Base-by-base conservation (phyloP, 2,888 invertebrate species). In the Opisthograptis luteolata region DNA sequence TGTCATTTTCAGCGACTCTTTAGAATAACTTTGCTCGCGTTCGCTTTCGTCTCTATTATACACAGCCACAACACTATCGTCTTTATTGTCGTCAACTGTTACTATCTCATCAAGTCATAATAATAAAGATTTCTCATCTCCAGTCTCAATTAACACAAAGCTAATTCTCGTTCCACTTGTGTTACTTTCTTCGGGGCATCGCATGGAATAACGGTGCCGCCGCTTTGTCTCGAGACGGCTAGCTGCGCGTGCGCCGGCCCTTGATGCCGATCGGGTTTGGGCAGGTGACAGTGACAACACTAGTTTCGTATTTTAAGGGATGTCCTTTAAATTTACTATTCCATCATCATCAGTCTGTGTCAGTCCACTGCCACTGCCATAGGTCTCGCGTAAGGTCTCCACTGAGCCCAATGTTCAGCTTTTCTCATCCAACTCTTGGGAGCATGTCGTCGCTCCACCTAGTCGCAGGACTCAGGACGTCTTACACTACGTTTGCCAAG, bases 111-210 rank as follows among this genome's bases (percentile, higher is more conserved):
- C n/a, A n/a, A n/a, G n/a, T 27, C 24, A 47, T 39, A 27, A 24
- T 66, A 68, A 68, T 70, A 64, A 71, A 70, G 68, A 68, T 69
- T 71, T 66, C n/a, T n/a, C 69, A 73, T 71, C 64, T 64, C 63
- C 70, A 76, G 73, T 73, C 76, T 75, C 76, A 82, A 87, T 87
- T 81, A 85, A 80, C 70, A 67, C 70, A 68, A 68, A 67, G 69
- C 72, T 79, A 74, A 83, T 81, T 79, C 76, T 82, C 66, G 77
- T 81, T 81, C 78, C 77, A 84, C 76, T 81, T 76, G 81, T 81
- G 74, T 83, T 84, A 81, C 83, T 86, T 87, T 86, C 81, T 72
- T 77, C 70, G 66, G 60, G 60, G 56, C 49, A 57, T 55, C 68
- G 70, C 64, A 61, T 65, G 51, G 64, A 55, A 66, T 86, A 87